Percentiles rank a stretch among this genome's conserved stretches.
These are phyloP conservation scores for Tipula unca DNA, from an alignment of 2,888 invertebrate genomes.

Conservation along the genomic window DNA sequence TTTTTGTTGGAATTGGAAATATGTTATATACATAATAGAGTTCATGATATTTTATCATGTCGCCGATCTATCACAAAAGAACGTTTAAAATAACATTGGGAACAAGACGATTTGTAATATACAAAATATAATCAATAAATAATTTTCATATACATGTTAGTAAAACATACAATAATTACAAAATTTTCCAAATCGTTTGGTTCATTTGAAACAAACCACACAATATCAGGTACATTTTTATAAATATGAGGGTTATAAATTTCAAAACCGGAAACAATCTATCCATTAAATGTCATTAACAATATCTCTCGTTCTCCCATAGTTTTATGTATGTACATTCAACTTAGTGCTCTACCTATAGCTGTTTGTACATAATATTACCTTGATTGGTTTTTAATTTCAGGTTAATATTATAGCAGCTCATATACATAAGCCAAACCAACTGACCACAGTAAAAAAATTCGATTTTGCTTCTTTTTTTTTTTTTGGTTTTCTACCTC, in stretches of 20 bases:
- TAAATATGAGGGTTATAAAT: background rate
- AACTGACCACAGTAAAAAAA: background rate
- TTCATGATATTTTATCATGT: background rate
- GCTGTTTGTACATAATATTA: background rate
- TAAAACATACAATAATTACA: background rate
- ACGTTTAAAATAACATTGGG: background rate
- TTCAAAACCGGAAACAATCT: background rate
- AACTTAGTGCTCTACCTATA: background rate
- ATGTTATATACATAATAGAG: background rate
- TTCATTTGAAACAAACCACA: background rate
- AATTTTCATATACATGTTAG: too few species aligned
- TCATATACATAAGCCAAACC: background rate
- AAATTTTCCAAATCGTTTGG: background rate
- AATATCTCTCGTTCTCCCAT: background rate
- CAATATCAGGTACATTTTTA: background rate
- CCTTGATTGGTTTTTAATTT: background rate
- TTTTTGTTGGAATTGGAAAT: background rate
- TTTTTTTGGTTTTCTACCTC: too few species aligned
- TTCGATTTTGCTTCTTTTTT: background rate
- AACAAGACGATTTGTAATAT: background rate
- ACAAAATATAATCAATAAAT: too few species aligned
- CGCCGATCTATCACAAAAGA: background rate
- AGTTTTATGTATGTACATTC: background rate
- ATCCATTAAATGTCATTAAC: constrained; percentile 8
- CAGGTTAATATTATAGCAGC: background rate